phyloP scores from a whole-genome alignment of 1,140 invertebrate species.

The Scaptomyza pallida region DNA sequence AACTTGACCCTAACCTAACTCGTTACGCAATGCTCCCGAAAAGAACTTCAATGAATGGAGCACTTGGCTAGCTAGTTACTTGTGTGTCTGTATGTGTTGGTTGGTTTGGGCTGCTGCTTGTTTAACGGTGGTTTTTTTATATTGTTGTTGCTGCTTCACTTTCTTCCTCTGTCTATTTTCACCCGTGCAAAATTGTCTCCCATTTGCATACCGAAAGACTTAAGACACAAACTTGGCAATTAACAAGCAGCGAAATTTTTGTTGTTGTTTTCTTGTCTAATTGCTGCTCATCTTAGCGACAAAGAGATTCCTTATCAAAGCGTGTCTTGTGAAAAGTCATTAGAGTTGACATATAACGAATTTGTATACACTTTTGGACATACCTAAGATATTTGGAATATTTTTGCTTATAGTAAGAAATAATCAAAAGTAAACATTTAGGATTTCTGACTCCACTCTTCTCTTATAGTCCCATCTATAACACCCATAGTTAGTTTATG shows the following conservation, averaged over 20 bases:
- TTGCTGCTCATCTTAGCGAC: conserved; percentile 57
- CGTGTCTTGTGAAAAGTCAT: conserved; percentile 44
- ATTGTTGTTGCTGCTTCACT: conserved; percentile 33
- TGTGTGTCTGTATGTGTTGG: conserved; percentile 7
- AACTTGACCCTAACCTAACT: conserved; percentile 44
- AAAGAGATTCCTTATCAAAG: conserved; percentile 59
- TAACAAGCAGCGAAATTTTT: conserved; percentile 68
- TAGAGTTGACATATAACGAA: conserved; percentile 37
- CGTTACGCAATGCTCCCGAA: conserved; percentile 53
- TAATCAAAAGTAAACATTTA: too few species aligned
- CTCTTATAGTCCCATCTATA: neutral
- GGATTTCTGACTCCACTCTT: too few species aligned
- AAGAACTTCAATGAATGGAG: conserved; percentile 55
- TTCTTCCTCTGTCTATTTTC: conserved; percentile 48
- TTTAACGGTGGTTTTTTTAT: conserved; percentile 40
- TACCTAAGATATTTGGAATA: too few species aligned
- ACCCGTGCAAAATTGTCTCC: conserved; percentile 48
- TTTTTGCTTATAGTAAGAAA: too few species aligned
- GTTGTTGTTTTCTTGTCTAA: conserved; percentile 45
- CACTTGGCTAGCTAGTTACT: neutral
- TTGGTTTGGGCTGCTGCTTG: conserved; percentile 26
- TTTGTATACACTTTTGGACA: conserved; percentile 11
- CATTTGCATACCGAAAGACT: conserved; percentile 75
- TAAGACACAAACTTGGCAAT: conserved; percentile 69
- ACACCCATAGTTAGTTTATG: neutral